Evolutionary conservation across 2,888 invertebrate species (phyloP).

Genomic region (Rhabditoides inermis): DNA sequence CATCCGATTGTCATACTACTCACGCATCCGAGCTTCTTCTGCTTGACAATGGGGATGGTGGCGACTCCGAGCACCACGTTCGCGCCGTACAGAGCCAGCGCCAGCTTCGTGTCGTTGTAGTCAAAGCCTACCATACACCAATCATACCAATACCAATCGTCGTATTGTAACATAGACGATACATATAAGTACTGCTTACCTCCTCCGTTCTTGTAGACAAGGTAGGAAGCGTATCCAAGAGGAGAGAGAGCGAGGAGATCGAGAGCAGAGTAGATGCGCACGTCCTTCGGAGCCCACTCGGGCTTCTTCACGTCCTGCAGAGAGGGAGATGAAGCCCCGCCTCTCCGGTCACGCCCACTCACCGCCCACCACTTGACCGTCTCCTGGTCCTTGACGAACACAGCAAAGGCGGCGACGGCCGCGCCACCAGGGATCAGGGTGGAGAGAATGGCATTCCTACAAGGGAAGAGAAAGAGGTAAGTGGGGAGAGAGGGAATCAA

Average conservation of each 20-base stretch:
- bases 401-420: background rate
- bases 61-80: constrained; percentile 27
- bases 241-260: constrained; percentile 38
- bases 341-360: constrained; percentile 2
- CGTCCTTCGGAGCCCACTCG: constrained; percentile 35
- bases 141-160: background rate
- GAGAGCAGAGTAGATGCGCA: constrained; percentile 30
- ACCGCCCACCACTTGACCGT: constrained; percentile 32
- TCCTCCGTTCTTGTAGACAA: constrained; percentile 48
- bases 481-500: constrained; percentile 1
- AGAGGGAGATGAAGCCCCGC: background rate
- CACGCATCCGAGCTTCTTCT: constrained; percentile 33
- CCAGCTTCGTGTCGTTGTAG: constrained; percentile 42
- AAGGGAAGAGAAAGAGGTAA: constrained; percentile 1
- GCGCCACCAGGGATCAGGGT: background rate
- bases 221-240: constrained; percentile 46
- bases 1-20: background rate
- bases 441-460: background rate
- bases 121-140: constrained; percentile 32
- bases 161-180: background rate
- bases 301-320: constrained; percentile 31
- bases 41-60: constrained; percentile 36
- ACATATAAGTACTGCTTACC: constrained; percentile 14
- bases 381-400: constrained; percentile 14
- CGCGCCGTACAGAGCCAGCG: constrained; percentile 38